phyloP scores from a whole-genome alignment of 2,888 invertebrate genomes.

The Cosmia pyralina region DNA sequence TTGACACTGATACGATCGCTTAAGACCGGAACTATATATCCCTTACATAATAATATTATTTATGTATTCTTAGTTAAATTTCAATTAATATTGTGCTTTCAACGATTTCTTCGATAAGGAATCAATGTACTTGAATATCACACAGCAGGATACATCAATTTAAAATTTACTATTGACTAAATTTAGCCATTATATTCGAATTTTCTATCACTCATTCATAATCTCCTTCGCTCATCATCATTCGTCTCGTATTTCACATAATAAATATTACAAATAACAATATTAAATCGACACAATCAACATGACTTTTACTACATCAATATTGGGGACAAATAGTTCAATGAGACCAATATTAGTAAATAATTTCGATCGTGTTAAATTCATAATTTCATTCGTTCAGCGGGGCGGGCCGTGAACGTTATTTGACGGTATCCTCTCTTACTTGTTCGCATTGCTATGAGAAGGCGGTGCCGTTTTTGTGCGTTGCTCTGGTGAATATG shows the following conservation, averaged over 20 bases:
- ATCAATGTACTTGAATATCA: conserved; percentile 57
- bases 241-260: conserved; percentile 35
- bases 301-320: conserved; percentile 48
- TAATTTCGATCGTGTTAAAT: conserved; percentile 62
- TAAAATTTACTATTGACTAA: conserved; percentile 48
- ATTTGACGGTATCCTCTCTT: conserved; percentile 42
- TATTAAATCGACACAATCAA: conserved; percentile 58
- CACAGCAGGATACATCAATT: conserved; percentile 45
- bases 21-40: conserved; percentile 40
- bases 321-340: conserved; percentile 51
- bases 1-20: conserved; percentile 61
- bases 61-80: conserved; percentile 44
- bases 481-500: conserved; percentile 81
- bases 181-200: conserved; percentile 53
- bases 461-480: conserved; percentile 80
- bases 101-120: conserved; percentile 43
- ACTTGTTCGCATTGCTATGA: conserved; percentile 79
- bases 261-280: conserved; percentile 60
- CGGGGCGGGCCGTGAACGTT: conserved; percentile 37
- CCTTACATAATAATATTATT: conserved; percentile 28
- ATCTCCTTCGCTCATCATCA: conserved; percentile 30
- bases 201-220: conserved; percentile 40
- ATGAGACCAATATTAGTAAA: conserved; percentile 54
- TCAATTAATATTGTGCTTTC: conserved; percentile 55
- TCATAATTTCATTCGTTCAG: conserved; percentile 53